These are phyloP conservation scores for Loriculus beryllinus DNA, from an alignment of 2,797 vertebrate genomes.

Conservation along the genomic window DNA sequence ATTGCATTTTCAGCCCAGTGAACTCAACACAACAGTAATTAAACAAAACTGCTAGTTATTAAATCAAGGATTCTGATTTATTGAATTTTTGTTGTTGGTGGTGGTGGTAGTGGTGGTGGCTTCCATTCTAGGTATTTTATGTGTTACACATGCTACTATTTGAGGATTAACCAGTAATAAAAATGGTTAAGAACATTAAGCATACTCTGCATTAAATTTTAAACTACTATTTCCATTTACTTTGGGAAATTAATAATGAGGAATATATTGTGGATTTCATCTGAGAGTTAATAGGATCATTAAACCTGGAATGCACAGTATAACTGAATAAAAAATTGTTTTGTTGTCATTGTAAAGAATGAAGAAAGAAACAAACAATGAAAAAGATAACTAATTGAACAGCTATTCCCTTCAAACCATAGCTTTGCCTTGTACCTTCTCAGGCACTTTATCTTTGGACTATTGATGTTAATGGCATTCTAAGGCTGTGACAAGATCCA, in stretches of 20 bases:
- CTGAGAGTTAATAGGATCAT: constrained; percentile 34
- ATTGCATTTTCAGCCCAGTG: not conserved
- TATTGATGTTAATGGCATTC: not conserved
- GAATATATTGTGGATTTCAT: constrained; percentile 22
- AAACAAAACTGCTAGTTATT: constrained; percentile 1
- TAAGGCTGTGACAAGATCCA: not conserved
- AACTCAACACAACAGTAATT: not conserved
- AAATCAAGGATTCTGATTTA: constrained; percentile 11
- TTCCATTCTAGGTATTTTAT: constrained; percentile 6
- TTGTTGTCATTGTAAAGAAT: constrained; percentile 33
- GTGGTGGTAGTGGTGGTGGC: not conserved
- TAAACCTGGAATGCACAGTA: not conserved
- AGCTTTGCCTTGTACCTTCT: not conserved
- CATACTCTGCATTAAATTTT: constrained; percentile 12
- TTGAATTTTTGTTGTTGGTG: not conserved
- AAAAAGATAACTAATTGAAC: not conserved
- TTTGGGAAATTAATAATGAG: constrained; percentile 40
- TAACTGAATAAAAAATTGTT: constrained; percentile 38
- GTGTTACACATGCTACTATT: not conserved
- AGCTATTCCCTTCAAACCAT: not conserved
- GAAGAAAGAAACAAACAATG: constrained; percentile 20
- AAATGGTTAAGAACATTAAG: constrained; percentile 6
- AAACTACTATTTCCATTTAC: constrained; percentile 43
- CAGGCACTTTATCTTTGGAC: not conserved
- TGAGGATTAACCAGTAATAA: constrained; percentile 23